These are phyloP conservation scores for Callionymus lyra DNA, from an alignment of 2,113 vertebrate species.

Conservation along the genomic window DNA sequence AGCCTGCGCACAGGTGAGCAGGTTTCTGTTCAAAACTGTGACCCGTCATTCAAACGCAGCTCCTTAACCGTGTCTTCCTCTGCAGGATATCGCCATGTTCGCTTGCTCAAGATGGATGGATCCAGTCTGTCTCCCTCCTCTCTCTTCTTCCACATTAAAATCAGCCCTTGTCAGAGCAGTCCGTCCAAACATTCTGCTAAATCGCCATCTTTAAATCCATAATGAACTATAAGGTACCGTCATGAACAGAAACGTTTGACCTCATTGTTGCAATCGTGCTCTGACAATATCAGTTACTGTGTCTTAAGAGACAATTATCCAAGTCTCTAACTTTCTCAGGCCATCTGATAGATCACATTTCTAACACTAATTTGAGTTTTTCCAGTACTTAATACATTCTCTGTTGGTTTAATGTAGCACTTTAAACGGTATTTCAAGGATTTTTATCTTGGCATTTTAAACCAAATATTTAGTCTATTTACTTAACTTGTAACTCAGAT, in stretches of 20 bases:
- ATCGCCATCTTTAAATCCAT: constrained; percentile 9
- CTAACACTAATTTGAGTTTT: too few species aligned
- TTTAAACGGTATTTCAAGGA: constrained; percentile 1
- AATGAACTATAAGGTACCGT: neutral
- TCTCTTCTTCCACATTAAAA: constrained; percentile 77
- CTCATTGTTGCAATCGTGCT: too few species aligned
- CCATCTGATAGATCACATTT: too few species aligned
- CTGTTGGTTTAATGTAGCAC: neutral
- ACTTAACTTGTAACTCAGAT: neutral
- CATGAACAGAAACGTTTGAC: too few species aligned
- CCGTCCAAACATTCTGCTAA: constrained; percentile 18
- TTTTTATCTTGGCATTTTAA: neutral
- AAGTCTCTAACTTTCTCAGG: too few species aligned
- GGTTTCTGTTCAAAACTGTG: neutral
- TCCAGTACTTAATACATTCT: too few species aligned
- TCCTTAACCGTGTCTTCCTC: neutral
- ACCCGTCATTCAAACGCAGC: too few species aligned
- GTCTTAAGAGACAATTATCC: too few species aligned
- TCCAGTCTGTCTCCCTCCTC: constrained; percentile 78
- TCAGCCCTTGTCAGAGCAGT: constrained; percentile 36
- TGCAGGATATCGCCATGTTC: constrained; percentile 88
- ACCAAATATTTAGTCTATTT: neutral
- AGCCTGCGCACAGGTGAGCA: constrained; percentile 80
- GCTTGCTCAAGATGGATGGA: constrained; percentile 78
- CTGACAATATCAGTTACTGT: too few species aligned